Evolutionary conservation across 2,888 invertebrate genomes (phyloP), one percentile per base, ranked within the genome.

Genomic region (Dryomyza anilis): DNA sequence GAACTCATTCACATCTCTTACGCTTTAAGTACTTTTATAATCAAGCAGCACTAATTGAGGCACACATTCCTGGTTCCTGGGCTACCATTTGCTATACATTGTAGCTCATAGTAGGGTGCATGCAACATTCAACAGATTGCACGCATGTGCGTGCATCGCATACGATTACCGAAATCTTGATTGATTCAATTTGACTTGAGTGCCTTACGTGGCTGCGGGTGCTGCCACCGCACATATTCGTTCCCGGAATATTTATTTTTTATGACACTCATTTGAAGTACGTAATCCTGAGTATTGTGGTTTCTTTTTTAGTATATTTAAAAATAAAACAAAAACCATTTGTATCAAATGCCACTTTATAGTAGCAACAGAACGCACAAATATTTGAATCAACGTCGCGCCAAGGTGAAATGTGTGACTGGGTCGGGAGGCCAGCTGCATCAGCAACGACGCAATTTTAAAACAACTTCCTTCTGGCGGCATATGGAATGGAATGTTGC

Each of bases 121-220:
- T 33, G 25, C 58, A 33, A 16, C 55, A 43, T 52, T 36, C 60
- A 43, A 45, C 63, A 66, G 58, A 60, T 66, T 50, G 30, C 14
- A 50, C 46, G 61, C 68, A 68, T 68, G 59, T 68, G 68, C 56
- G 65, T 30, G 60, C 27, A 16, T 29, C 58, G 46, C 61, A 50
- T 52, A 55, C 39, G 46, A 66, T 66, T 62, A 58, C 63, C 58
- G 67, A 58, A 65, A 66, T 67, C 68, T 67, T 76, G 76, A 76
- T 75, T 75, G 76, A 75, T 74, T 75, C 73, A 72, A 75, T 75
- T 71, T 70, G 73, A 69, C 71, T 70, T 71, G 67, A 67, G 69
- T 61, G 21, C n/a, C n/a, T n/a, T n/a, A 27, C 19, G 23, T 2
- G 19, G 52, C 16, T n/a, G 46, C 52, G 29, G 58, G 52, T 21